Evolutionary conservation across 2,888 invertebrate species (phyloP).

Genomic region (Ennomos erosarius): DNA sequence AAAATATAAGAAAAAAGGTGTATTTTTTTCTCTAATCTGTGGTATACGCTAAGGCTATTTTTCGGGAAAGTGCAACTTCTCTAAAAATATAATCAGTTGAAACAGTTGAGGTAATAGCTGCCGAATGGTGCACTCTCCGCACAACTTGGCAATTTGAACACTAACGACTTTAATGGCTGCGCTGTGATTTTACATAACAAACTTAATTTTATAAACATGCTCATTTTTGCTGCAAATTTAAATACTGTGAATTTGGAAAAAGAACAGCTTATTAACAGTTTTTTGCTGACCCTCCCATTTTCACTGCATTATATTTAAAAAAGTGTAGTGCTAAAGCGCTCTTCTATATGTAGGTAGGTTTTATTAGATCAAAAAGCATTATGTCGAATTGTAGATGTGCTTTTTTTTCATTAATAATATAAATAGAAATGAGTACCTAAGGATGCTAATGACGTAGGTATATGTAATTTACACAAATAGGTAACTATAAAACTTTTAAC

Average conservation of each 20-base stretch:
- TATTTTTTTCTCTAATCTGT: too few relatives aligned
- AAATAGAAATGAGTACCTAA: too few relatives aligned
- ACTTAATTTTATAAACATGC: conserved; percentile 32
- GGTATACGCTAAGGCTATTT: conserved; percentile 1
- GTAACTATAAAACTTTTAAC: too few relatives aligned
- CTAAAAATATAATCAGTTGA: conserved; percentile 26
- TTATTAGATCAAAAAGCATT: too few relatives aligned
- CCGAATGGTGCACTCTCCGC: conserved; percentile 43
- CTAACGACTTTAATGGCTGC: conserved; percentile 60
- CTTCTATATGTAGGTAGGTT: too few relatives aligned
- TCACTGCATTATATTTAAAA: background rate
- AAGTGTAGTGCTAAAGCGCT: too few relatives aligned
- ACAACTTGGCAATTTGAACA: conserved; percentile 57
- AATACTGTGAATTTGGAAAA: background rate
- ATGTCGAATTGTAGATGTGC: too few relatives aligned
- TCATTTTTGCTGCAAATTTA: conserved; percentile 27
- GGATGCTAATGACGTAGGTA: too few relatives aligned
- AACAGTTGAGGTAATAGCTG: conserved; percentile 52
- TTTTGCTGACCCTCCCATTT: background rate
- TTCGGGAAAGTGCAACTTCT: conserved; percentile 10
- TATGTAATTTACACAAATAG: too few relatives aligned
- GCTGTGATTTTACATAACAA: conserved; percentile 46
- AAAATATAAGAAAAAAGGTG: too few relatives aligned
- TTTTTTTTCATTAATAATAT: too few relatives aligned
- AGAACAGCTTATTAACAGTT: background rate